These are phyloP conservation scores for Cantharis rustica DNA, from an alignment of 2,888 invertebrate species.

Conservation along the genomic window DNA sequence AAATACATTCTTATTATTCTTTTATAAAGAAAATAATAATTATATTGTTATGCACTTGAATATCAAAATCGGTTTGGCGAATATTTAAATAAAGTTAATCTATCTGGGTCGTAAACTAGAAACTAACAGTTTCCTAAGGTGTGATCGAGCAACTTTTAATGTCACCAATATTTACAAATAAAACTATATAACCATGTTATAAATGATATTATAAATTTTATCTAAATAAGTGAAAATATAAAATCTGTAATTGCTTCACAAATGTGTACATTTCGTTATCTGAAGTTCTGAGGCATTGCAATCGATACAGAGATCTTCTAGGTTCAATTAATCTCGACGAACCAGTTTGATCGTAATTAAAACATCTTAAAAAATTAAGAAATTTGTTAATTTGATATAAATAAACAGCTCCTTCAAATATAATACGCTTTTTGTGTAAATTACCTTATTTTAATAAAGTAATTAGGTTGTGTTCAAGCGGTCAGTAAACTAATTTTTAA, in stretches of 20 bases:
- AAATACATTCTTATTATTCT: background rate
- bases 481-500: background rate
- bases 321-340: background rate
- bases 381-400: background rate
- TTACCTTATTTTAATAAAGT: background rate
- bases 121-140: background rate
- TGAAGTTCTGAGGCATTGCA: background rate
- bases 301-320: background rate
- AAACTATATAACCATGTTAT: background rate
- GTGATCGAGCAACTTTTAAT: background rate
- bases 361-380: background rate
- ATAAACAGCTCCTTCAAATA: background rate
- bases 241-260: background rate
- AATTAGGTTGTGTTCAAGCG: background rate
- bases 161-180: background rate
- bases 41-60: background rate
- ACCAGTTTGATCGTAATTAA: background rate
- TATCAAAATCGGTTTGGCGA: background rate
- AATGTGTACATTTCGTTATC: background rate
- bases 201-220: background rate
- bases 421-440: background rate
- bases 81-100: background rate
- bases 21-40: background rate
- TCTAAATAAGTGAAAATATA: background rate
- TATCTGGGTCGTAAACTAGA: background rate